Percentiles rank a stretch among this genome's conserved stretches.
Evolutionary conservation across 2,113 vertebrate genomes (phyloP).

Genomic region (Sphaerodactylus townsendi): DNA sequence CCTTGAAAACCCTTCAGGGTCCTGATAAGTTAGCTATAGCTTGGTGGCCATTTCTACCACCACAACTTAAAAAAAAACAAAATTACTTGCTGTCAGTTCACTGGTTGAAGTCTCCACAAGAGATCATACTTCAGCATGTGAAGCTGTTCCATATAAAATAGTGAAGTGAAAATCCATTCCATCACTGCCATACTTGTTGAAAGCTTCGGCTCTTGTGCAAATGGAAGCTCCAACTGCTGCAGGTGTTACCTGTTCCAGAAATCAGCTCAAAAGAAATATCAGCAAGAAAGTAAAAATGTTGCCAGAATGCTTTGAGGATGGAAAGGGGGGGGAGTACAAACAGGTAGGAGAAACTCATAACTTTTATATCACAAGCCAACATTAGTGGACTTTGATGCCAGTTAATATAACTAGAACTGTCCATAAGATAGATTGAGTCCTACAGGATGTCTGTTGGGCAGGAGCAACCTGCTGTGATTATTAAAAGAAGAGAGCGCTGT

Average conservation of each 20-base stretch:
- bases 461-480: background rate
- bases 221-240: conserved; percentile 14
- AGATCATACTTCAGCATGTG: conserved; percentile 67
- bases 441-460: background rate
- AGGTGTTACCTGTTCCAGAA: conserved; percentile 20
- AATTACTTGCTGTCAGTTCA: conserved; percentile 55
- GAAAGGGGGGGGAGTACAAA: conserved; percentile 10
- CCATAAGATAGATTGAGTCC: background rate
- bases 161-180: conserved; percentile 65
- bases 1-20: too few species aligned
- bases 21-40: too few species aligned
- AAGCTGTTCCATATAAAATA: conserved; percentile 63
- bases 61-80: conserved; percentile 45
- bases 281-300: background rate
- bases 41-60: too few species aligned
- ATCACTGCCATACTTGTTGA: conserved; percentile 53
- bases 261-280: conserved; percentile 19
- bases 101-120: conserved; percentile 60
- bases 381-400: background rate
- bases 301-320: background rate
- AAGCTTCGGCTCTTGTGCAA: conserved; percentile 52
- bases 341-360: background rate
- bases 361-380: background rate
- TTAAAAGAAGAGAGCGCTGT: background rate
- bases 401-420: background rate